A percentile compares a stretch with the other conserved stretches of the same genome.
These are phyloP conservation scores for Lasaia peninsularis DNA, from an alignment of 1,140 invertebrate species.

Conservation along the genomic window DNA sequence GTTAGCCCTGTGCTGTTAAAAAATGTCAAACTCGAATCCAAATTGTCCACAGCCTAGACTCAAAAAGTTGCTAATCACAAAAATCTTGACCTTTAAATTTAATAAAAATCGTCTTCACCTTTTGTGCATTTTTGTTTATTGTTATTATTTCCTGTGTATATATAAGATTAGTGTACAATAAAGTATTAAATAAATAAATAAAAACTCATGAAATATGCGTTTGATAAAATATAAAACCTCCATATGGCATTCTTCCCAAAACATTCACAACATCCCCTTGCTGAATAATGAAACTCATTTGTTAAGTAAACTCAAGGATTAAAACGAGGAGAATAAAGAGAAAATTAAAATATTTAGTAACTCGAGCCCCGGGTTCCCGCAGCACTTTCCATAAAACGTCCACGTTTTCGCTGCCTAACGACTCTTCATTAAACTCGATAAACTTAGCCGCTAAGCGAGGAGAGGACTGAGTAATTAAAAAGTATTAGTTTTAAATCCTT, in stretches of 20 bases:
- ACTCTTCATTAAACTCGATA: conserved; percentile 4
- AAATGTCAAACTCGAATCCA: no score
- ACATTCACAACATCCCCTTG: not conserved
- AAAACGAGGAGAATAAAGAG: conserved; percentile 6
- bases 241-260: not conserved
- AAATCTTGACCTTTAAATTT: no score
- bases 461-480: not conserved
- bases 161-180: no score
- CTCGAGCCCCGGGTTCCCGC: not conserved
- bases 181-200: no score
- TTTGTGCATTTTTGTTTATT: no score
- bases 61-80: no score
- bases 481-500: no score
- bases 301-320: conserved; percentile 7
- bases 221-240: not conserved
- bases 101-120: no score
- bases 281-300: conserved; percentile 8
- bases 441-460: not conserved
- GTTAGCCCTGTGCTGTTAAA: no score
- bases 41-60: no score
- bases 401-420: not conserved
- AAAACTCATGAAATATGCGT: no score
- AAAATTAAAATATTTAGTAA: conserved; percentile 11
- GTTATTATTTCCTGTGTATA: no score
- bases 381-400: not conserved